phyloP scores from a whole-genome alignment of 2,113 vertebrate genomes.

The zebrafish (Danio rerio) region DNA sequence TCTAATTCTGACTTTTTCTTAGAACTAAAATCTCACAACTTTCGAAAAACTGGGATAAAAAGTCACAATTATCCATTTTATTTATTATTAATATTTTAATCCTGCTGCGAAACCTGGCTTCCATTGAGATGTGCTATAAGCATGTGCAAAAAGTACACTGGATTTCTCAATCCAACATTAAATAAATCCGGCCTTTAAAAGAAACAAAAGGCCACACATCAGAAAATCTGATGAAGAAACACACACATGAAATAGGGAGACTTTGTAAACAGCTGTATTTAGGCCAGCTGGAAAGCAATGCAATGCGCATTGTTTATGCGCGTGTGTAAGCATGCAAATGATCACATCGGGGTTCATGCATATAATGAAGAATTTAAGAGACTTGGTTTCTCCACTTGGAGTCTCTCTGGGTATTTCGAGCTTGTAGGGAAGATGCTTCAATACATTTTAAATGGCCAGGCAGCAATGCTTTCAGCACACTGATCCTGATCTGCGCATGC shows the following conservation, averaged over 20 bases:
- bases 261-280: not conserved
- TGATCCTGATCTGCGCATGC: conserved; percentile 31
- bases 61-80: too few species aligned
- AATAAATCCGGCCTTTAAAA: not conserved
- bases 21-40: too few species aligned
- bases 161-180: not conserved
- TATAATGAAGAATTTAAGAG: conserved; percentile 28
- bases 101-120: too few species aligned
- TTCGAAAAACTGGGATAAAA: too few species aligned
- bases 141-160: not conserved
- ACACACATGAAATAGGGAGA: not conserved
- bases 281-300: conserved; percentile 9
- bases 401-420: not conserved
- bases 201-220: not conserved
- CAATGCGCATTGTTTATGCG: not conserved
- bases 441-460: conserved; percentile 7
- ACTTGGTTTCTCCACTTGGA: not conserved
- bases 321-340: conserved; percentile 25
- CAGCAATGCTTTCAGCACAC: not conserved
- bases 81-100: too few species aligned
- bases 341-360: conserved; percentile 11
- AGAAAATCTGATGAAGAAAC: not conserved
- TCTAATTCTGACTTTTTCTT: too few species aligned
- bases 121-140: not conserved
- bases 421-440: not conserved